Evolutionary conservation across 1,140 invertebrate species (phyloP).

Genomic region (Drosophila ohnishii): DNA sequence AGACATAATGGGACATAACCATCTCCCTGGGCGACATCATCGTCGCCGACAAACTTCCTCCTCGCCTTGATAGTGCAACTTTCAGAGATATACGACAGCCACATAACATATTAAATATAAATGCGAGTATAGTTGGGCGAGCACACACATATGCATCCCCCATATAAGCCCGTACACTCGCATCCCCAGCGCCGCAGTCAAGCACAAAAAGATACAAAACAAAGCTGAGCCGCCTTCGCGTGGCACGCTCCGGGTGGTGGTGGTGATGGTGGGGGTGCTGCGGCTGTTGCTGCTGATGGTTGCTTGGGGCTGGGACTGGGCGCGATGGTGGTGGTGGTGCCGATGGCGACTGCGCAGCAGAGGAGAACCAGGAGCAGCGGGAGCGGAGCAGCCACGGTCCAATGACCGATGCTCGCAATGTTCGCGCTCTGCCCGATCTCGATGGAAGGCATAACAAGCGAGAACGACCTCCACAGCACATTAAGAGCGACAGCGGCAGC

Average conservation of each 20-base stretch:
- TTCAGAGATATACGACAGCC: conserved; percentile 39
- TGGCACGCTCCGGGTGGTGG: conserved; percentile 65
- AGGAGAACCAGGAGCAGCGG: conserved; percentile 9
- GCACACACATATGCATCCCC: conserved; percentile 26
- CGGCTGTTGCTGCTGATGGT: not conserved
- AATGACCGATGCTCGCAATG: conserved; percentile 71
- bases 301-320: conserved; percentile 2
- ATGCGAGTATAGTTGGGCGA: conserved; percentile 6
- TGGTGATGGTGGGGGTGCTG: conserved; percentile 14
- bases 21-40: conserved; percentile 42
- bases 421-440: conserved; percentile 35
- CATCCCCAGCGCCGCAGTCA: conserved; percentile 37
- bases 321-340: conserved; percentile 15
- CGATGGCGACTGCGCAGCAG: conserved; percentile 33
- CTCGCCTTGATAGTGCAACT: conserved; percentile 62
- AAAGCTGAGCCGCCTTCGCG: conserved; percentile 47
- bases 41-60: conserved; percentile 60
- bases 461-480: conserved; percentile 75
- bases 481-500: conserved; percentile 49
- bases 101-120: conserved; percentile 24
- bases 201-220: conserved; percentile 44
- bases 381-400: conserved; percentile 56
- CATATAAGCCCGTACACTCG: conserved; percentile 15
- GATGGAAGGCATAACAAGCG: conserved; percentile 72
- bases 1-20: conserved; percentile 20